phyloP scores from a whole-genome alignment of 2,797 vertebrate species.

The Enteromius anoplus region DNA sequence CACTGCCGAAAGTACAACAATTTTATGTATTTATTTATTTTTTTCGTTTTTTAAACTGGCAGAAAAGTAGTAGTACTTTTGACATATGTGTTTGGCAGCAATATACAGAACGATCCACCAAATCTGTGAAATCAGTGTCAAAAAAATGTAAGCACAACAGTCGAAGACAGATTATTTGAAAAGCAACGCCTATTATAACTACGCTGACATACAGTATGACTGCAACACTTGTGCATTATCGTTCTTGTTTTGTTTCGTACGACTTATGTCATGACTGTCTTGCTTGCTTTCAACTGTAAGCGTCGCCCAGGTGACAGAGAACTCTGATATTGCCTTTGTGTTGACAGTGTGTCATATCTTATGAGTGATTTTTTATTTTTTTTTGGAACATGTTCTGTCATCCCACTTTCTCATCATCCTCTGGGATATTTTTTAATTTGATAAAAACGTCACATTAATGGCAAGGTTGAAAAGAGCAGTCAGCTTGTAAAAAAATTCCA shows the following conservation, averaged over 20 bases:
- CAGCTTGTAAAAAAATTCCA: background rate
- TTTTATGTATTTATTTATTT: background rate
- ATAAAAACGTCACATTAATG: constrained; percentile 49
- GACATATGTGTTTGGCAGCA: background rate
- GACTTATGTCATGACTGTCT: background rate
- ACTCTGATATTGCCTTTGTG: constrained; percentile 52
- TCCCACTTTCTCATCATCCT: constrained; percentile 36
- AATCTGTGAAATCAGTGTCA: background rate
- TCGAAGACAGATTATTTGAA: background rate
- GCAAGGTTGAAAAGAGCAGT: constrained; percentile 35
- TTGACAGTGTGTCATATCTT: constrained; percentile 58
- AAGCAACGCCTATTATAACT: background rate
- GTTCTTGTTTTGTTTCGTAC: background rate
- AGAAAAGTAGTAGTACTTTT: background rate
- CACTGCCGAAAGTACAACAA: background rate
- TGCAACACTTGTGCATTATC: background rate
- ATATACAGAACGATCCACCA: background rate
- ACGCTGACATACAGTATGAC: background rate
- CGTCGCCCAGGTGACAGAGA: constrained; percentile 42
- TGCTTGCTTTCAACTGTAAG: constrained; percentile 29
- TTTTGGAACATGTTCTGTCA: constrained; percentile 25
- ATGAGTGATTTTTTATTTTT: constrained; percentile 36
- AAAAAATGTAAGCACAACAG: background rate
- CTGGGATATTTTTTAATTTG: constrained; percentile 49
- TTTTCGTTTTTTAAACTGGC: background rate